Percentiles rank a stretch among this genome's conserved stretches.
phyloP scores from a whole-genome alignment of 2,797 vertebrate genomes.

The Sylvia borin region DNA sequence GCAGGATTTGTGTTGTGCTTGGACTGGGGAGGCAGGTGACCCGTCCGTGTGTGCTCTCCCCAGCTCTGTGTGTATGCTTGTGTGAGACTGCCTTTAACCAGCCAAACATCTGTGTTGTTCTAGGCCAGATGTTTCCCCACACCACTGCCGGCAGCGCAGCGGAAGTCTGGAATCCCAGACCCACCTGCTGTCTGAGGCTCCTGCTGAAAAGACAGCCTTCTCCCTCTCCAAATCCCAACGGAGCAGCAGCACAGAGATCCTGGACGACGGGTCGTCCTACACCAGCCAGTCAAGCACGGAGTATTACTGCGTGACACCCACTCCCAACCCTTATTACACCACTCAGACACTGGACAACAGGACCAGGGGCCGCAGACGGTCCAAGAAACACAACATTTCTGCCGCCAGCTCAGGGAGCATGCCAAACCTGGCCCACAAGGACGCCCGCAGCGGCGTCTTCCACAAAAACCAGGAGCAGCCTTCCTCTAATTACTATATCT shows the following conservation, averaged over 20 bases:
- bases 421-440: conserved; percentile 92
- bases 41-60: accelerated
- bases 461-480: conserved; percentile 79
- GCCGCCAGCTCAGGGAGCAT: conserved; percentile 92
- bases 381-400: conserved; percentile 82
- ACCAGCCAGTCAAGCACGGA: conserved; percentile 96
- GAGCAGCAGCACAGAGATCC: conserved; percentile 94
- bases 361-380: conserved; percentile 82
- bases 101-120: neutral
- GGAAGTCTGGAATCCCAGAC: conserved; percentile 95
- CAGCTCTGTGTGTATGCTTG: neutral
- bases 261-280: conserved; percentile 94
- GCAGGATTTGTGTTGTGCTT: neutral
- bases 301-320: conserved; percentile 79
- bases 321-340: conserved; percentile 74
- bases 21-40: neutral
- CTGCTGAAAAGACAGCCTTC: conserved; percentile 75
- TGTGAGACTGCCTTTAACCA: neutral
- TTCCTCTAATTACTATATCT: conserved; percentile 86
- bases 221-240: conserved; percentile 81
- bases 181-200: conserved; percentile 79
- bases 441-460: conserved; percentile 78
- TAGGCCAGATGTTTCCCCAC: conserved; percentile 83
- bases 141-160: conserved; percentile 88
- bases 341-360: conserved; percentile 82